Conservation (phyloP, 2,113 vertebrate genomes). For the Ophthalmolycus amberensis region DNA sequence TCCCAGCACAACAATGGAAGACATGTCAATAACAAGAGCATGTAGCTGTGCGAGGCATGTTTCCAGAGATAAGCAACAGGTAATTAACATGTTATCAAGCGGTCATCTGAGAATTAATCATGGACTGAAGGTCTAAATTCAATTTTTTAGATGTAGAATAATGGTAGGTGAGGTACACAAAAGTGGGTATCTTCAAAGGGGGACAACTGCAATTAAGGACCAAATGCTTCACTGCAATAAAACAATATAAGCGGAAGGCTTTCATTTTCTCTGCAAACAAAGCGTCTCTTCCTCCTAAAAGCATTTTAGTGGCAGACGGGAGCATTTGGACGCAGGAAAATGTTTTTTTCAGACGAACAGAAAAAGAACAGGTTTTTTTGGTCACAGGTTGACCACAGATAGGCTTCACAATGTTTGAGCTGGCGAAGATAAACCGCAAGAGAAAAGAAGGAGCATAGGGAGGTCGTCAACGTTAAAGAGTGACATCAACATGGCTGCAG, state of each 20-base stretch:
- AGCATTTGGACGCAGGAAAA: constrained; percentile 1
- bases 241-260: constrained; percentile 53
- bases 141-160: constrained; percentile 17
- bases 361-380: not conserved
- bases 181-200: constrained; percentile 23
- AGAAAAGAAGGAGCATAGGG: not conserved
- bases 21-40: constrained; percentile 79
- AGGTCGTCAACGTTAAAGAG: not conserved
- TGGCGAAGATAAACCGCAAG: too few species aligned
- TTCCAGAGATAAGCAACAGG: constrained; percentile 81
- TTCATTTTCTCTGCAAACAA: constrained; percentile 53
- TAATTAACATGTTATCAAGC: constrained; percentile 60
- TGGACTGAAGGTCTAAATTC: not conserved
- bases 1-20: constrained; percentile 80
- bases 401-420: not conserved
- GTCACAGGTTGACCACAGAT: not conserved
- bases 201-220: constrained; percentile 10
- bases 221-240: constrained; percentile 68
- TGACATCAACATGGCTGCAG: not conserved
- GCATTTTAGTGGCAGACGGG: not conserved
- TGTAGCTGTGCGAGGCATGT: constrained; percentile 71
- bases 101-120: constrained; percentile 34
- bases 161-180: constrained; percentile 2
- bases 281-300: not conserved
- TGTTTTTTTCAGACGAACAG: not conserved